Base-by-base conservation (phyloP, 2,113 vertebrate species). In the Anhinga anhinga region DNA sequence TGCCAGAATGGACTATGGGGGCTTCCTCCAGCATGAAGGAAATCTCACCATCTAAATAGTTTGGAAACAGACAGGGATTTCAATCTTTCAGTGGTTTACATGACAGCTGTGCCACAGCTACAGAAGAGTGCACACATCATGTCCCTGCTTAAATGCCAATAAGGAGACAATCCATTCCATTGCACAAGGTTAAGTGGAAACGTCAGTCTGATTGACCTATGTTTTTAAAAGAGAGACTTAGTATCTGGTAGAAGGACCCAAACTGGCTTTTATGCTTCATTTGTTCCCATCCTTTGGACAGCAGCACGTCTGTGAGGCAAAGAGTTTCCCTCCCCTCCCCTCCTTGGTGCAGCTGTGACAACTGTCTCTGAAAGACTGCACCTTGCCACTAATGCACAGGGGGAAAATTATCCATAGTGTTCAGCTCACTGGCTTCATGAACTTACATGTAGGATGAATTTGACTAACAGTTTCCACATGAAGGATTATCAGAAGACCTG, bases 231-330 rank as follows among this genome's bases (percentile, higher is more conserved):
- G 76, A 71, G 49, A 97, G 50, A 77, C 70, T 93, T 88, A 40
- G 77, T 96, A 82, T 94, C 82, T 82, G 86, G 63, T 59, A 94
- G 73, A 95, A 91, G 79, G 80, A 84, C 66, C 78, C 49, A 95
- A 97, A 97, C 26, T 96, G 96, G 95, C 83, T 95, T 97, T 94
- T 95, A 93, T 10, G 32, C 85, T 96, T 97, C 96, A 96, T 97
- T 96, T 98, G 59, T 96, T 97, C 76, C 95, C 86, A 88, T 96
- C 90, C 65, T 96, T 89, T 86, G 93, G 93, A 96, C 96, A 96
- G 93, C 83, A 97, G 77, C 7, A 32, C 38, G 72, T 90, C 88
- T 95, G 58, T 81, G 62, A 97, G 91, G 86, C 93, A 92, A 93
- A 88, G 82, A 96, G 61, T 71, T 95, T 93, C 95, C 55, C 49